Base-by-base conservation (phyloP, 2,888 invertebrate genomes). In the Ceramica pisi region DNA sequence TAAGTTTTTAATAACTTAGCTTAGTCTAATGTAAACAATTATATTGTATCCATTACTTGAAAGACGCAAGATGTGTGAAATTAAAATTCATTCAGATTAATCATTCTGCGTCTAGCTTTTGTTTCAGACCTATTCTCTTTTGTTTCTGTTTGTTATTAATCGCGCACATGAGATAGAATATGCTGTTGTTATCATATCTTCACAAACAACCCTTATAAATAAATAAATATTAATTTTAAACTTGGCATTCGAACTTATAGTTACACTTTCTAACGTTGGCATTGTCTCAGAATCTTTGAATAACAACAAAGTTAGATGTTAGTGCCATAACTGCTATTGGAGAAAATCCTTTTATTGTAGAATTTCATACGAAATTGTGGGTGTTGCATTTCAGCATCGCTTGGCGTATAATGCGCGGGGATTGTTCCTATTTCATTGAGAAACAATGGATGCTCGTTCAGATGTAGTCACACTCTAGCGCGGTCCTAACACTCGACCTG, bases 371-470 rank as follows among this genome's bases (percentile, higher is more conserved):
- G 80, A 82, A 81, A 81, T 74, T 74, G 62, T 78, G 61, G 74
- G 70, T 75, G 70, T 75, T 82, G 72, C 73, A 84, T 78, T 73
- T 74, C 65, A 74, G 75, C 63, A 74, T 68, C 63, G 71, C 63
- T 82, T 80, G 79, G 68, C 66, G 78, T 81, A 77, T 83, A 83
- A 81, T 73, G 80, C 83, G 75, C 70, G 71, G 68, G 57, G 75
- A 57, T 67, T 70, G 56, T 62, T 71, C 67, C 78, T 55, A 57
- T 88, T 82, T 81, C 79, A 83, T 80, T 82, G 78, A 81, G 81
- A 81, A 83, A 83, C 83, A 84, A 88, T 83, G 81, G 81, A 75
- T 86, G 83, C 81, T 84, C 71, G 71, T 78, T 76, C 79, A 80
- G 81, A 82, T 69, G 71, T 76, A 71, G 67, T 50, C 71, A 70